A percentile compares a stretch with the other conserved stretches of the same genome.
phyloP scores from a whole-genome alignment of 2,113 vertebrate genomes.

The Semnornis frantzii region DNA sequence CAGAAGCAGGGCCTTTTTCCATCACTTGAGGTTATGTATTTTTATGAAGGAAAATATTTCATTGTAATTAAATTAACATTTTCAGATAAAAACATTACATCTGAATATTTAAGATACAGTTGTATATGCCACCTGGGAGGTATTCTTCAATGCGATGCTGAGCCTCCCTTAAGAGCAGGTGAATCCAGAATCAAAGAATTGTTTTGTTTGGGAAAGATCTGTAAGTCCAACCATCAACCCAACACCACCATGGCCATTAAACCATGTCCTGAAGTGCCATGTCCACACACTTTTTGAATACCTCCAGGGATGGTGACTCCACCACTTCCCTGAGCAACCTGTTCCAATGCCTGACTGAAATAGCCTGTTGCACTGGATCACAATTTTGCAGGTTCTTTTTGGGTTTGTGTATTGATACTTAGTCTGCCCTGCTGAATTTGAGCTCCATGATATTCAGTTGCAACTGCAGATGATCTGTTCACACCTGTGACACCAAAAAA shows the following conservation, averaged over 20 bases:
- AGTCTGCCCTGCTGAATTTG: neutral
- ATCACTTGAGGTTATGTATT: neutral
- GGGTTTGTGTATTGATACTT: neutral
- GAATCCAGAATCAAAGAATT: neutral
- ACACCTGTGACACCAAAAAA: neutral
- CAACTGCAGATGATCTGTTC: neutral
- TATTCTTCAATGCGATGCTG: neutral
- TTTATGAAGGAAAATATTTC: neutral
- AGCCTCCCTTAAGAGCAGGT: neutral
- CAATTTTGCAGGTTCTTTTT: neutral
- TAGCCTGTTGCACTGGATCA: fast-evolving
- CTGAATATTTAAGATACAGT: neutral
- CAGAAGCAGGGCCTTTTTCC: neutral
- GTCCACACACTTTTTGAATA: too few species aligned
- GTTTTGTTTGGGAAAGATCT: too few species aligned
- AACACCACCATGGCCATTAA: too few species aligned
- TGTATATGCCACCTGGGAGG: neutral
- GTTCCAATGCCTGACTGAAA: too few species aligned
- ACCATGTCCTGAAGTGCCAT: too few species aligned
- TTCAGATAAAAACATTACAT: neutral
- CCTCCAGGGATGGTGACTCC: too few species aligned
- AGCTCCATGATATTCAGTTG: neutral
- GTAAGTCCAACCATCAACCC: too few species aligned
- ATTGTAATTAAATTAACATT: neutral
- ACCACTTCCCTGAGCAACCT: too few species aligned